Conservation (phyloP, 2,797 vertebrate genomes). For the Galagoides demidoff region DNA sequence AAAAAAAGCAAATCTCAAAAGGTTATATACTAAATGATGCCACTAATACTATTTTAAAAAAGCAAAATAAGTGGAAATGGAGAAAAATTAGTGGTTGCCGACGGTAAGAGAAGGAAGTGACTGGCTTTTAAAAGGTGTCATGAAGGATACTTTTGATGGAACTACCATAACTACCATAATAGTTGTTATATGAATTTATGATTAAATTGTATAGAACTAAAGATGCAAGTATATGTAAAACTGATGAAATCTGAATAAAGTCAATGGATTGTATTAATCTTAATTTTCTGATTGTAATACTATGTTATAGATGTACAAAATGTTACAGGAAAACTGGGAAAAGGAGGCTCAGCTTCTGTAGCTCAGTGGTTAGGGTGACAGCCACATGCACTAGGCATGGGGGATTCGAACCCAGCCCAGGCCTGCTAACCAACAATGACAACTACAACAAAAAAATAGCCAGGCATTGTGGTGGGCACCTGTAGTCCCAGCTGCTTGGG, state of each 20-base stretch:
- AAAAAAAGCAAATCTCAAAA: background rate
- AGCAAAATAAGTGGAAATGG: background rate
- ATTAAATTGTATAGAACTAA: slow-evolving; percentile 5
- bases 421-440: no score
- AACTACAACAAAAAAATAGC: no score
- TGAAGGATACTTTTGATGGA: background rate
- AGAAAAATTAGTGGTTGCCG: slow-evolving; percentile 24
- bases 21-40: background rate
- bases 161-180: background rate
- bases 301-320: background rate
- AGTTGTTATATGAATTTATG: background rate
- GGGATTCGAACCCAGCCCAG: no score
- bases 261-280: background rate
- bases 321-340: background rate
- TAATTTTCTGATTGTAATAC: background rate
- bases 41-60: slow-evolving; percentile 42
- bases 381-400: no score
- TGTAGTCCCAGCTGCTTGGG: no score
- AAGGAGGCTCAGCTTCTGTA: background rate
- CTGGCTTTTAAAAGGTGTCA: background rate
- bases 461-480: no score
- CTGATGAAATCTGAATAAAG: slow-evolving; percentile 22
- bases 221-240: background rate
- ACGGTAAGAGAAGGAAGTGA: background rate
- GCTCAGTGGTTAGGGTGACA: no score